Evolutionary conservation across 1,140 invertebrate genomes (phyloP), one percentile per base, ranked within the genome.

Genomic region (Cherax quadricarinatus): DNA sequence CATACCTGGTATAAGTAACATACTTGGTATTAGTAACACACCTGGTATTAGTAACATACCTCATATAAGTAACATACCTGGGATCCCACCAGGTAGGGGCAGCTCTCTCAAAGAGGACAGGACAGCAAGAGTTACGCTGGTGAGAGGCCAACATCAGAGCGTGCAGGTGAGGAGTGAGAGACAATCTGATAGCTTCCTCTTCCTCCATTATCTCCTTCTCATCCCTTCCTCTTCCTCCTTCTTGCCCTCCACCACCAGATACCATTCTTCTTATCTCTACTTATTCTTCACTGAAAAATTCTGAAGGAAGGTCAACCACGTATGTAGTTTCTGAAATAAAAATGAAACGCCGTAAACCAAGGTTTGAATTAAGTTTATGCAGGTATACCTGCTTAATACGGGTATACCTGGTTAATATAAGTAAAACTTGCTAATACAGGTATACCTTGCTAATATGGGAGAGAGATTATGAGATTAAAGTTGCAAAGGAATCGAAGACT

Each of bases 1-100:
- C 41, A 21, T 88, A 91, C 93, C 88, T 41, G 30, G 30, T 41
- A 41, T 41, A 1, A 41, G 30, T 41, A 41, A 41, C 30, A 41
- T 41, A 41, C 30, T 2, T 41, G 30, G 30, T 41, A 41, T 41
- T 1, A 60, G 16, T 10, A 60, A 60, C 9, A 60, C 3, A 60
- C 16, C 57, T 60, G 16, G 9, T 16, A 60, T 60, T 2, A 60
- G 16, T 10, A 6, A 49, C 41, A 21, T 88, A 91, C 93, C 88
- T 92, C 9, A 98, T 21, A 66, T 7, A 18, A 66, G 18, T 0
- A 10, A 53, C 49, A 24, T 88, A 91, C 93, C 88, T 92, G 10
- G 98, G 98, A 95, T 99, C 97, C 97, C 98, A 98, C 98, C 98
- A 98, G 10, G 97, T 98, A 93, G 96, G 96, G 21, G 98, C 97